phyloP scores from a whole-genome alignment of 2,113 vertebrate genomes.

The Tautogolabrus adspersus region DNA sequence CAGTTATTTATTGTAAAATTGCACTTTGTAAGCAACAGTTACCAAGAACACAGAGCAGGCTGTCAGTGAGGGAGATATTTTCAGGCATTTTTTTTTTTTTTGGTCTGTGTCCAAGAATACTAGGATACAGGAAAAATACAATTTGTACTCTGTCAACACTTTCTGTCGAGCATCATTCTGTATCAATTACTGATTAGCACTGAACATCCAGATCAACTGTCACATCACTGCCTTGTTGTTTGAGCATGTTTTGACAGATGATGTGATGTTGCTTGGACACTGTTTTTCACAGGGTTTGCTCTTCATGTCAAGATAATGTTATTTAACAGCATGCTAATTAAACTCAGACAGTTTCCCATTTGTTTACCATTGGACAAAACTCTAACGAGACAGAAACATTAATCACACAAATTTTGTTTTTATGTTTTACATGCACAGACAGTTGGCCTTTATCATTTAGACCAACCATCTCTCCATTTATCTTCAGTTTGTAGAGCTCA shows the following conservation, averaged over 20 bases:
- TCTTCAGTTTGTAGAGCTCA: neutral
- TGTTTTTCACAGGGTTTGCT: neutral
- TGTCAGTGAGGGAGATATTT: too few species aligned
- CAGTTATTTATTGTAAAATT: too few species aligned
- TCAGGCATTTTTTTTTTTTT: too few species aligned
- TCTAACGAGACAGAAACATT: neutral
- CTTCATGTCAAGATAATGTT: neutral
- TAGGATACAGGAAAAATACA: neutral
- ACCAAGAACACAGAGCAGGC: too few species aligned
- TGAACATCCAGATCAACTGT: neutral
- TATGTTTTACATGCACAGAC: neutral
- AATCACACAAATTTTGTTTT: neutral
- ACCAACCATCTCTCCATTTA: neutral
- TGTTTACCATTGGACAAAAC: neutral
- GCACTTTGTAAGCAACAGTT: too few species aligned
- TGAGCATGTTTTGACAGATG: constrained; percentile 17
- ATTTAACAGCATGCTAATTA: neutral
- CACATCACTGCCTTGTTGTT: constrained; percentile 8
- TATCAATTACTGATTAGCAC: neutral
- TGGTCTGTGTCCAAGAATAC: too few species aligned
- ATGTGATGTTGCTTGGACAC: neutral
- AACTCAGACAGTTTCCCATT: neutral
- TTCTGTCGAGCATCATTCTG: neutral
- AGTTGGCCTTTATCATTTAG: neutral
- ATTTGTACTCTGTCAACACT: neutral